Percentiles rank a stretch among this genome's conserved stretches.
Conservation (phyloP, 1,140 invertebrate species). For the Nylanderia fulva region DNA sequence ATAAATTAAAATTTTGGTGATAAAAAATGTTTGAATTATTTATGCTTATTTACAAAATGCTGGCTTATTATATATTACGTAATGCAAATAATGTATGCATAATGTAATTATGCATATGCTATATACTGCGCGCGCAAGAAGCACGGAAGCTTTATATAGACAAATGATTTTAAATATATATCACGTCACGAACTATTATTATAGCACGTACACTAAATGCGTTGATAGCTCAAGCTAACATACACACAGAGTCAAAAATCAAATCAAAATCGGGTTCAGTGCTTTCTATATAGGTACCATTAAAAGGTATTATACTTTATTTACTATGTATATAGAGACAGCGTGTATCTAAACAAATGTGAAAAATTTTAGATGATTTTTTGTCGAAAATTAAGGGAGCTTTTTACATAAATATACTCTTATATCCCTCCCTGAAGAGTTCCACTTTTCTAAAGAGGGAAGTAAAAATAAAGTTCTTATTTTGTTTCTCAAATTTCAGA, state of each 20-base stretch:
- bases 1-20: not conserved
- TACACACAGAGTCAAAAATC: not conserved
- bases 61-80: constrained; percentile 9
- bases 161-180: constrained; percentile 38
- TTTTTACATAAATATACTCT: no score
- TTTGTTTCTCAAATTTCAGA: no score
- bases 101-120: not conserved
- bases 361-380: no score
- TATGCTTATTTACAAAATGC: not conserved
- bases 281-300: not conserved
- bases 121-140: constrained; percentile 18
- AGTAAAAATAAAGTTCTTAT: no score
- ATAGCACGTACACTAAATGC: not conserved
- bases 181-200: constrained; percentile 14
- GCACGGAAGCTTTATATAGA: not conserved
- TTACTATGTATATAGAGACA: not conserved
- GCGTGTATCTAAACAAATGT: no score
- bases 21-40: not conserved
- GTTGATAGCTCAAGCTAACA: not conserved
- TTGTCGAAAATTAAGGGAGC: no score
- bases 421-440: no score
- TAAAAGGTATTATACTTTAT: not conserved
- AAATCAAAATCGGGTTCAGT: not conserved
- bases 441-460: no score
- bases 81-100: no score